Percentiles rank a stretch among this genome's conserved stretches.
Conservation (phyloP, 2,113 vertebrate species). For the Mungos mungo region DNA sequence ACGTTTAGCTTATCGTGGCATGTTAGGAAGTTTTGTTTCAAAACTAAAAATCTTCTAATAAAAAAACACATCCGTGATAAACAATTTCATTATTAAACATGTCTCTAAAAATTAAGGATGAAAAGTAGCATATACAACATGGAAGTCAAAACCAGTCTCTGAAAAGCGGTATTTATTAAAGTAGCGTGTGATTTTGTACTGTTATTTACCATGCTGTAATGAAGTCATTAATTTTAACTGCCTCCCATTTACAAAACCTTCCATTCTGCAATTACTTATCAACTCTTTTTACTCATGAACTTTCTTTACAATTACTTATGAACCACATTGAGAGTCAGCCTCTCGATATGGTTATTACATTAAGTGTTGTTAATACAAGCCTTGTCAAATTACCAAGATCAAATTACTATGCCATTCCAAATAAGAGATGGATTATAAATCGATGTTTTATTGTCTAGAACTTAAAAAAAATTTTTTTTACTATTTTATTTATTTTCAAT, state of each 20-base stretch:
- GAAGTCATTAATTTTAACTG: background rate
- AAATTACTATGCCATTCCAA: background rate
- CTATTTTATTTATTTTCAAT: no score
- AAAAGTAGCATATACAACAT: background rate
- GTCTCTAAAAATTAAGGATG: background rate
- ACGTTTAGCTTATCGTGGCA: background rate
- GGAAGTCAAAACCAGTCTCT: slow-evolving; percentile 11
- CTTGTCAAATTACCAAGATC: background rate
- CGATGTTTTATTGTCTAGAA: background rate
- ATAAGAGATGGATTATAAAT: slow-evolving; percentile 38
- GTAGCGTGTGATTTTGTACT: background rate
- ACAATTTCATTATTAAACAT: slow-evolving; percentile 29
- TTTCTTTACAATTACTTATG: background rate
- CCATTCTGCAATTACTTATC: background rate
- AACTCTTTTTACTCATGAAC: background rate
- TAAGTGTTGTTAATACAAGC: background rate
- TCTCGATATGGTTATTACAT: background rate
- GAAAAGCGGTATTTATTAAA: background rate
- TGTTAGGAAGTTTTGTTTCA: background rate
- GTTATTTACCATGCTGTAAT: background rate
- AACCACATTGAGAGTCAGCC: background rate
- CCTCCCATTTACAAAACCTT: background rate
- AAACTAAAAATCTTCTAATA: slow-evolving; percentile 41
- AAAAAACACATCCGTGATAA: background rate
- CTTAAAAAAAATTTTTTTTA: background rate